phyloP scores from a whole-genome alignment of 2,888 invertebrate species.

The Sphinx pinastri region DNA sequence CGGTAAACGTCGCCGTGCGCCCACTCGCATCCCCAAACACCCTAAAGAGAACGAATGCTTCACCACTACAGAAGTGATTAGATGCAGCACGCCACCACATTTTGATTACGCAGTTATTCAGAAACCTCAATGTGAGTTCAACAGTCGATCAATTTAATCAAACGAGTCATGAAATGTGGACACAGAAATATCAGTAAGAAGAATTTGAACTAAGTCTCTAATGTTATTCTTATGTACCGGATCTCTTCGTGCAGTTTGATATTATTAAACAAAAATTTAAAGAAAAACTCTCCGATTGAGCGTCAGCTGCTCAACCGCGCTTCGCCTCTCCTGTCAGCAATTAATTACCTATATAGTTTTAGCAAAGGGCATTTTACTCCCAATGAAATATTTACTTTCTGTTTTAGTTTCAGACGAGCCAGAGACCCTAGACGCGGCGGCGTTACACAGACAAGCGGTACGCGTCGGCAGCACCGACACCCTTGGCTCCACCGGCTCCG shows the following conservation, averaged over 20 bases:
- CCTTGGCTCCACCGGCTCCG: slow-evolving; percentile 42
- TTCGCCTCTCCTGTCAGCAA: too few relatives aligned
- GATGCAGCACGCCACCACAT: slow-evolving; percentile 67
- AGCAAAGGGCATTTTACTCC: too few relatives aligned
- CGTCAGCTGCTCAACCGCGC: too few relatives aligned
- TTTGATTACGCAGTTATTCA: slow-evolving; percentile 69
- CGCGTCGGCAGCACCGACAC: slow-evolving; percentile 45
- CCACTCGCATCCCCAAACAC: slow-evolving; percentile 59
- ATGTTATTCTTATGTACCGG: too few relatives aligned
- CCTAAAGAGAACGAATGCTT: slow-evolving; percentile 73
- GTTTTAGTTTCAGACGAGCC: slow-evolving; percentile 64
- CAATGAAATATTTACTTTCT: too few relatives aligned
- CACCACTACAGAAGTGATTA: slow-evolving; percentile 59
- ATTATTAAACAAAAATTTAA: too few relatives aligned
- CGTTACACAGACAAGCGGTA: slow-evolving; percentile 52
- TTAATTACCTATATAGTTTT: too few relatives aligned
- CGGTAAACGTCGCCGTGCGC: slow-evolving; percentile 68
- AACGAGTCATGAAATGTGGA: too few relatives aligned
- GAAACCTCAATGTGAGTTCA: slow-evolving; percentile 66
- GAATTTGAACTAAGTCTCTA: too few relatives aligned
- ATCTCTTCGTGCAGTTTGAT: too few relatives aligned
- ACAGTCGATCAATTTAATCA: not conserved
- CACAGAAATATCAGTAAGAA: too few relatives aligned
- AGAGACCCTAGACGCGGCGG: slow-evolving; percentile 62
- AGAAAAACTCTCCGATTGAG: too few relatives aligned